phyloP scores from a whole-genome alignment of 1,140 invertebrate genomes.

The Globodera rostochiensis region DNA sequence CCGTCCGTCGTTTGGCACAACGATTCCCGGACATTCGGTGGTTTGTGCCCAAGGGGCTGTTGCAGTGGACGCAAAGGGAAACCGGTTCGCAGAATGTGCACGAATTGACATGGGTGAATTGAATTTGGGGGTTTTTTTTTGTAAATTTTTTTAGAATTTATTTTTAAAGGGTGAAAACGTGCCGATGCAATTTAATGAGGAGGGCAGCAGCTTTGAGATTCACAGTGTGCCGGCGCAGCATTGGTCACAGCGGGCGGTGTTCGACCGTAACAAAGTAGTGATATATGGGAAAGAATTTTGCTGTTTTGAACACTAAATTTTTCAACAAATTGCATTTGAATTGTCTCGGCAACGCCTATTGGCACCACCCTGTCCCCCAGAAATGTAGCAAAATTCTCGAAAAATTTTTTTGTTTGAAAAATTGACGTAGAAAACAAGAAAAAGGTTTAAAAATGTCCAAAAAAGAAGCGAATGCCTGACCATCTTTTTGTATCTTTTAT shows the following conservation, averaged over 20 bases:
- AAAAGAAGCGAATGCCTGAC: too few species aligned
- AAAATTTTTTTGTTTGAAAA: too few species aligned
- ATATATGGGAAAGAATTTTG: too few species aligned
- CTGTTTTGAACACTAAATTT: too few species aligned
- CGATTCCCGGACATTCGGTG: constrained; percentile 48
- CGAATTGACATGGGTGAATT: constrained; percentile 43
- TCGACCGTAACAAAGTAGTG: constrained; percentile 47
- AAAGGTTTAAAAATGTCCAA: too few species aligned
- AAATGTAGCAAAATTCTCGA: too few species aligned
- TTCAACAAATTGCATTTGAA: too few species aligned
- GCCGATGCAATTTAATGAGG: constrained; percentile 11
- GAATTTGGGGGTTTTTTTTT: constrained; percentile 16
- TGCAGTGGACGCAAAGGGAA: constrained; percentile 23
- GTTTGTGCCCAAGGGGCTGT: constrained; percentile 48
- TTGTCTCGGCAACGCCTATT: not conserved
- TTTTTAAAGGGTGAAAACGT: constrained; percentile 46
- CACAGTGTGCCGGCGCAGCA: constrained; percentile 53
- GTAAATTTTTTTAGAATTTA: not conserved
- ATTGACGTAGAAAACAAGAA: too few species aligned
- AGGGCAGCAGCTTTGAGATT: constrained; percentile 32
- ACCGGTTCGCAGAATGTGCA: constrained; percentile 25
- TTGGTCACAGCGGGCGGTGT: constrained; percentile 43
- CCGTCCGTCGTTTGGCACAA: constrained; percentile 36
- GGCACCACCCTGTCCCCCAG: not conserved
- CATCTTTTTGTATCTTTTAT: not conserved